Percentiles rank a stretch among this genome's conserved stretches.
Conservation (phyloP, 2,888 invertebrate genomes). For the Caprella mutica region DNA sequence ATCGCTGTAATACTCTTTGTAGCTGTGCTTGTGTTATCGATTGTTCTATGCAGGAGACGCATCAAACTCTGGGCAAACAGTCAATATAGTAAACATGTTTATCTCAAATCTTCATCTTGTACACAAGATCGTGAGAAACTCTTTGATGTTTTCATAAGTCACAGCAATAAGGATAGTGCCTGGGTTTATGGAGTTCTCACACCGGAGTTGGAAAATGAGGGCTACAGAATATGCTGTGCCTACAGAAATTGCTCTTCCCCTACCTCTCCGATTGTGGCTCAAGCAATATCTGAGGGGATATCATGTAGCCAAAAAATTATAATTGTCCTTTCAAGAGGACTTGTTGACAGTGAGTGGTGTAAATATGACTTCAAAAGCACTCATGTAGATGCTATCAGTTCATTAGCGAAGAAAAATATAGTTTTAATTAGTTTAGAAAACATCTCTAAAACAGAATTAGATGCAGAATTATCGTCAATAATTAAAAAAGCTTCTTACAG, state of each 20-base stretch:
- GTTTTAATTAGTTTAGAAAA: conserved; percentile 73
- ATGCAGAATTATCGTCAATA: conserved; percentile 59
- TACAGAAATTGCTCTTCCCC: conserved; percentile 68
- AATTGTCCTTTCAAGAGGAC: conserved; percentile 75
- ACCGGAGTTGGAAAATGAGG: conserved; percentile 70
- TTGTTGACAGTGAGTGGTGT: conserved; percentile 78
- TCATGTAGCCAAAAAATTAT: conserved; percentile 73
- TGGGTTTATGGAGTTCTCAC: conserved; percentile 81
- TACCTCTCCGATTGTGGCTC: conserved; percentile 77
- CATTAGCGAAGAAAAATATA: conserved; percentile 61
- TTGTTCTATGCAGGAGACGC: conserved; percentile 62
- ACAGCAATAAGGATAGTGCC: conserved; percentile 82
- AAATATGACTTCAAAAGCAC: conserved; percentile 78
- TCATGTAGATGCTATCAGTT: conserved; percentile 66
- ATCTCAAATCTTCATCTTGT: conserved; percentile 38
- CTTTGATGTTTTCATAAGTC: conserved; percentile 91
- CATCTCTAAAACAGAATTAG: conserved; percentile 67
- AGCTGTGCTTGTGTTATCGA: conserved; percentile 53
- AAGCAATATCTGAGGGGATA: conserved; percentile 56
- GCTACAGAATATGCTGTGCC: conserved; percentile 75
- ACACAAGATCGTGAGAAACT: conserved; percentile 47
- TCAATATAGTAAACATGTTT: conserved; percentile 64
- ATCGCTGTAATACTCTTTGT: conserved; percentile 55
- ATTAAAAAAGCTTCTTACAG: conserved; percentile 47
- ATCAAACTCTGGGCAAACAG: conserved; percentile 71